These are phyloP conservation scores for Aleiodes testaceus DNA, from an alignment of 2,888 invertebrate species.

Conservation along the genomic window DNA sequence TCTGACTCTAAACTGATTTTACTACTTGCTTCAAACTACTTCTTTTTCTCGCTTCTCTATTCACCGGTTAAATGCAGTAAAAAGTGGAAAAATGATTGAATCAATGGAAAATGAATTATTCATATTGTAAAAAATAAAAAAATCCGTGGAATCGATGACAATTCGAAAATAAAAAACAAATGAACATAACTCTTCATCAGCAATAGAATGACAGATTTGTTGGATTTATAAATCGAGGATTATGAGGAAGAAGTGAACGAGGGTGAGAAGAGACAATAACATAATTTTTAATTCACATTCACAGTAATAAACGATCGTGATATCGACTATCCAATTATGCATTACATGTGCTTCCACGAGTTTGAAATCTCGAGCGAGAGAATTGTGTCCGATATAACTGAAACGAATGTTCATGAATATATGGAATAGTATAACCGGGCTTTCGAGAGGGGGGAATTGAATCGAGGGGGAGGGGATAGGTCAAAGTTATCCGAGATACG, in stretches of 20 bases:
- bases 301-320: slow-evolving; percentile 46
- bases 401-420: slow-evolving; percentile 62
- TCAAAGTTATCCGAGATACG: slow-evolving; percentile 65
- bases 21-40: slow-evolving; percentile 18
- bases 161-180: neutral
- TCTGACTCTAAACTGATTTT: slow-evolving; percentile 37
- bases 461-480: slow-evolving; percentile 47
- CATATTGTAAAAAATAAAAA: neutral
- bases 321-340: slow-evolving; percentile 54
- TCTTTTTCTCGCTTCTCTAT: slow-evolving; percentile 4
- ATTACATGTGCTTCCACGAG: slow-evolving; percentile 60
- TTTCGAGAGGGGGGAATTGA: neutral
- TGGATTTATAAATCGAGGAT: slow-evolving; percentile 32
- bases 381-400: slow-evolving; percentile 60
- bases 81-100: slow-evolving; percentile 3
- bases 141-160: neutral
- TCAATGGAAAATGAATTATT: slow-evolving; percentile 31
- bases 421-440: neutral
- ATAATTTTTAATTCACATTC: slow-evolving; percentile 49
- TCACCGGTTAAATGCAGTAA: neutral
- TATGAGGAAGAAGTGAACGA: slow-evolving; percentile 2
- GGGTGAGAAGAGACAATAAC: slow-evolving; percentile 39
- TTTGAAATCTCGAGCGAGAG: slow-evolving; percentile 42
- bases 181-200: slow-evolving; percentile 20
- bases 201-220: slow-evolving; percentile 39